Evolutionary conservation across 2,797 vertebrate genomes (phyloP), one percentile per base, ranked within the genome.

Genomic region (Fistularia tabacaria): DNA sequence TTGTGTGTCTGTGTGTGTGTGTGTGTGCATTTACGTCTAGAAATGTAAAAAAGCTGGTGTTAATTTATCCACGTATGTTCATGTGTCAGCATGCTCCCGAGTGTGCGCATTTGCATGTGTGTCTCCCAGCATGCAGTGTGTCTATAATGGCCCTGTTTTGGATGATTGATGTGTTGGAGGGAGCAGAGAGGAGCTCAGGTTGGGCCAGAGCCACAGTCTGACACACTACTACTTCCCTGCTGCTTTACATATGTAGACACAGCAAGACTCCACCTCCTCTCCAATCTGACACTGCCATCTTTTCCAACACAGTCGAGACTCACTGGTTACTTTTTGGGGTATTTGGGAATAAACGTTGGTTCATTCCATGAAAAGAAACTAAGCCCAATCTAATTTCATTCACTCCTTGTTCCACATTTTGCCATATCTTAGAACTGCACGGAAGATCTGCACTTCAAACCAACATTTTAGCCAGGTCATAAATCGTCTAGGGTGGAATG

Each of bases 191-290:
- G 79, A 80, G 83, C 83, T 83, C 83, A 82, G 87, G 86, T 89
- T 88, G 84, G 85, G 87, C 87, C 86, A 83, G 76, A 73, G 73
- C 84, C 80, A 82, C 78, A 78, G 87, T 87, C 85, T 84, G 82
- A 85, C 86, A 87, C 84, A 49, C 83, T 86, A 82, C 83, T 78
- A 81, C 84, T 78, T 85, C 79, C 90, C 89, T 70, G 88, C 85
- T 87, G 90, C 81, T 89, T 90, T 91, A 92, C 90, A 92, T 90
- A 91, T 92, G 90, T 91, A 91, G 80, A 74, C 90, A 46, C 90
- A 90, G 90, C 89, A 86, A 86, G 90, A 83, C 81, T 74, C 80
- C 85, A 57, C 66, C 75, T 69, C 72, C 71, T 75, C 74, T 80
- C 73, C 79, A 76, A 74, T 73, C 77, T 75, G 79, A 82, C 76